Base-by-base conservation (phyloP, 2,797 vertebrate genomes). In the Coregonus sp. region DNA sequence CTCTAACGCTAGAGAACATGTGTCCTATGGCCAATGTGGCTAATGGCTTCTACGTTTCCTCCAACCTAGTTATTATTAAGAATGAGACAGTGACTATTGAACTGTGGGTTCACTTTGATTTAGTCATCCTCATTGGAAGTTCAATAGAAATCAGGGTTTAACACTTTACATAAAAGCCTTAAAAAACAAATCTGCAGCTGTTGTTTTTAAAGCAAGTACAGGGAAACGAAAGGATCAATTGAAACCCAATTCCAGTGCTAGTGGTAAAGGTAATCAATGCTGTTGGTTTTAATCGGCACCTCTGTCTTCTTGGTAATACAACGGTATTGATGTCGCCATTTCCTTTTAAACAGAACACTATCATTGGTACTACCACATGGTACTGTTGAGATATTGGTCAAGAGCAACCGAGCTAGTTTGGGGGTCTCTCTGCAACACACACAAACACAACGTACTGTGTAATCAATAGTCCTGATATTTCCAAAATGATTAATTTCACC, bases 141-240 rank as follows among this genome's bases (percentile, higher is more conserved):
- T 82, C 68, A 75, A 73, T 81, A 71, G 75, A 83, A 83, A 83
- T 77, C 72, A 33, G 72, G 9, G 40, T 12, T 18, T 3, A 63
- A n/a, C 56, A n/a, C 5, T n/a, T 65, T 11, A 4, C 29, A 33
- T 29, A 66, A 33, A 47, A 1, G 2, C 40, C 40, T 47, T 47
- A 2, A 2, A 11, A 47, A 0, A 7, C 7, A 6, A 40, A 9
- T 40, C 7, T 9, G 40, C 40, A 40, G 6, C 40, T 40, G 40
- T 33, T 66, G 29, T 66, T 33, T 29, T 16, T 66, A 33, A 70
- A 76, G 29, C 73, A 74, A 79, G 79, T 78, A 74, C 54, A 76
- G 74, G 70, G 70, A 78, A 77, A 85, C 37, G 73, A 86, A 78
- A 40, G 67, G 77, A 82, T 70, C 72, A 76, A 87, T 84, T 54